Evolutionary conservation across 2,888 invertebrate species (phyloP), one percentile per base, ranked within the genome.

Genomic region (Hyalella azteca): DNA sequence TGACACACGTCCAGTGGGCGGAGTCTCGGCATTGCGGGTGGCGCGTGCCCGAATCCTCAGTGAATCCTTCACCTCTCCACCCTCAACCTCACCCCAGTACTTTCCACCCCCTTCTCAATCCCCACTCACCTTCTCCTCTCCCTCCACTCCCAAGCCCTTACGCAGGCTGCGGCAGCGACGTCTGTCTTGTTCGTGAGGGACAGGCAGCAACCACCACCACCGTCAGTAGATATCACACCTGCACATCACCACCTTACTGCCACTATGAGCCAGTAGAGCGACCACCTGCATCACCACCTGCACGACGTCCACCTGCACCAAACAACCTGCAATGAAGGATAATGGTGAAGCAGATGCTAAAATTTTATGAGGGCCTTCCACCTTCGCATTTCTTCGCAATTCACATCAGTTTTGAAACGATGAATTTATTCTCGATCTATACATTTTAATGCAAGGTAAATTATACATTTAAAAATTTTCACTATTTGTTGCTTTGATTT

Each of bases 271-370:
- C 39, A 66, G 66, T 66, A 36, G 66, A 66, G 19, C 66, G 66
- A 66, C 66, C 66, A 66, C 66, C 66, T 66, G 66, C 66, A 66
- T 36, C 66, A 66, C 39, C 66, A 66, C 66, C 66, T 66, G 66
- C 66, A 66, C 32, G 19, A 7, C 36, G 19, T 66, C 36, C 66
- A 66, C 66, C 66, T 66, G 66, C 66, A 66, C 66, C 7, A 13
- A 32, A 36, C 36, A 32, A 66, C 66, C 66, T 66, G 66, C 66
- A 66, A 66, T 66, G 36, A 66, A 11, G 59, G 26, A 66, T 19
- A 66, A 36, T 39, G 22, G 36, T 66, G 66, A 45, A 45, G 66
- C 66, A 66, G 66, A 32, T 66, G 66, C 66, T n/a, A n/a, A n/a
- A n/a, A n/a, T n/a, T n/a, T n/a, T n/a, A n/a, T n/a, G n/a, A n/a